Evolutionary conservation across 2,797 vertebrate species (phyloP), one percentile per base, ranked within the genome.

Genomic region (Neomorphus geoffroyi): DNA sequence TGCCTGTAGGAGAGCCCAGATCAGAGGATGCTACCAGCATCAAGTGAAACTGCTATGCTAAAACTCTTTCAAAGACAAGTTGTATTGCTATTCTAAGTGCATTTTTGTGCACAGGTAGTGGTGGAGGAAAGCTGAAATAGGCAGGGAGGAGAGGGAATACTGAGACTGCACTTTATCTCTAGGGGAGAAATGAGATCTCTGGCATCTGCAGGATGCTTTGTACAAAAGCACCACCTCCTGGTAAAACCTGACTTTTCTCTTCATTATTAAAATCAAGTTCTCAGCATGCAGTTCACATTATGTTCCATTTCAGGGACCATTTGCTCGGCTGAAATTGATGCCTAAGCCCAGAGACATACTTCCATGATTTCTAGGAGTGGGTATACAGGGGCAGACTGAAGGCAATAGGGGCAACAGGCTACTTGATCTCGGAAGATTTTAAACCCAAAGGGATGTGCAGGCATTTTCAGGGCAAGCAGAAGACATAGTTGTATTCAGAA

Each of bases 221-320:
- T 97, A 92, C 96, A 94, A 98, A 98, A 97, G 98, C 98, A 98
- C 97, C 98, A 97, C 95, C 98, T 98, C 97, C 98, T 98, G 97
- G 97, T 67, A 96, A 96, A 96, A 89, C 45, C 62, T 64, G 90
- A 75, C 66, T 95, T 96, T 86, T 80, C 74, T 54, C 71, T 50
- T 92, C 35, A 2, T 75, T 93, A 28, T 27, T 70, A 46, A 91
- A 87, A 70, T 4, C 57, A 30, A 64, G 30, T 43, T 90, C 50
- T 71, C 10, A n/a, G 35, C 8, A 11, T 8, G 19, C 19, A 41
- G n/a, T 54, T 84, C 24, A 16, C 39, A 39, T 33, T n/a, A 28
- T 1, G 13, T 61, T 69, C 50, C 21, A n/a, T 50, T 88, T 90
- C 84, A 62, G 48, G 41, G 56, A 72, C 13, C 10, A 43, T 60